phyloP scores from a whole-genome alignment of 2,113 vertebrate species.

The Pseudopodoces humilis region DNA sequence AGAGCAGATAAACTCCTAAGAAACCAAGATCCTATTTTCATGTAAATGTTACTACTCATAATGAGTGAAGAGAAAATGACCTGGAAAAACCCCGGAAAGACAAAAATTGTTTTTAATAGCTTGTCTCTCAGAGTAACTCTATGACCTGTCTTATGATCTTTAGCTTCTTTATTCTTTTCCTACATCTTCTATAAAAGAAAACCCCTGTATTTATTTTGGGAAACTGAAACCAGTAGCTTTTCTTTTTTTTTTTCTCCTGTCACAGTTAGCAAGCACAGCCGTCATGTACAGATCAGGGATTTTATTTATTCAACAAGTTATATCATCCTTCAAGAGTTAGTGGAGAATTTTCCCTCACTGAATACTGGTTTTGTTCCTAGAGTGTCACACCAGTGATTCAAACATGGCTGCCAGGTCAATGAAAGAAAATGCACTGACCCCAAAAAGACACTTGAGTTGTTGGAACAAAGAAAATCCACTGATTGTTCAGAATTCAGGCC shows the following conservation, averaged over 20 bases:
- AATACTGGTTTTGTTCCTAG: background rate
- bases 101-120: conserved; percentile 26
- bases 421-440: background rate
- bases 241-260: background rate
- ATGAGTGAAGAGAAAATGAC: conserved; percentile 33
- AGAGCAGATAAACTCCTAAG: conserved; percentile 5
- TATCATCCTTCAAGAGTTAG: background rate
- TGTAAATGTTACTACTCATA: conserved; percentile 30
- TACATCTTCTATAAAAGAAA: background rate
- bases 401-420: background rate
- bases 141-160: conserved; percentile 28
- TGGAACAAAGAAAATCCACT: background rate
- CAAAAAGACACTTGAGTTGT: background rate
- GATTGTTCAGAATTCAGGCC: background rate
- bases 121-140: background rate
- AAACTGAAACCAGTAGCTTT: background rate
- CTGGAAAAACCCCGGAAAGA: conserved; percentile 37
- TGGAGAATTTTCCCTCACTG: background rate
- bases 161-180: conserved; percentile 28
- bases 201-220: background rate
- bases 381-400: background rate
- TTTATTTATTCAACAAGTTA: conserved; percentile 16
- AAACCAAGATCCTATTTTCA: conserved; percentile 32
- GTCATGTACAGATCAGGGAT: background rate
- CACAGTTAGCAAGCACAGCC: background rate